Percentiles rank a stretch among this genome's conserved stretches.
Conservation (phyloP, 2,888 invertebrate genomes). For the Dryomyza anilis region DNA sequence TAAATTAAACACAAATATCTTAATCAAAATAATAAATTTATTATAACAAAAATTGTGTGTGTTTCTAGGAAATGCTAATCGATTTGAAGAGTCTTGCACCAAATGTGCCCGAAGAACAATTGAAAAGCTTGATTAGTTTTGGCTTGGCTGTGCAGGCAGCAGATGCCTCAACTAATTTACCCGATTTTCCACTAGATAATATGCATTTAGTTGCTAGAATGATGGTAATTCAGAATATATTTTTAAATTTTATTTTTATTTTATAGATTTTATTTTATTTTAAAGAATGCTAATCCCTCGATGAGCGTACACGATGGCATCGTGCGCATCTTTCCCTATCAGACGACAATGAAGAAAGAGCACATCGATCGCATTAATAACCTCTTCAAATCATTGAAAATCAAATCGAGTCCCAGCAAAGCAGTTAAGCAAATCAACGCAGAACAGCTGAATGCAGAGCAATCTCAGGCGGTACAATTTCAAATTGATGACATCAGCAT, state of each 20-base stretch:
- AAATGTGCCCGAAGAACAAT: constrained; percentile 60
- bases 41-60: neutral
- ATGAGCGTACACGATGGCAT: constrained; percentile 73
- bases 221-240: constrained; percentile 42
- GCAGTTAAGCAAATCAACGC: constrained; percentile 39
- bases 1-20: no score
- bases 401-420: constrained; percentile 43
- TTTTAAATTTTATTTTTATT: neutral
- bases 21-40: no score
- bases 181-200: constrained; percentile 90
- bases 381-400: constrained; percentile 70
- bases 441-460: constrained; percentile 21
- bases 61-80: constrained; percentile 65
- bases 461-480: constrained; percentile 29
- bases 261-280: constrained; percentile 34
- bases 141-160: constrained; percentile 79
- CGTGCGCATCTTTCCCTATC: constrained; percentile 82
- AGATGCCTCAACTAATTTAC: constrained; percentile 72
- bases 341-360: constrained; percentile 78
- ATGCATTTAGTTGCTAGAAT: constrained; percentile 67
- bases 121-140: constrained; percentile 68
- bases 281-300: constrained; percentile 73
- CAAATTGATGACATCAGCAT: constrained; percentile 61
- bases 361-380: constrained; percentile 74
- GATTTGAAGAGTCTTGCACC: constrained; percentile 64